Base-by-base conservation (phyloP, 92 coral and sea anemone genomes). In the Porites cylindrica region DNA sequence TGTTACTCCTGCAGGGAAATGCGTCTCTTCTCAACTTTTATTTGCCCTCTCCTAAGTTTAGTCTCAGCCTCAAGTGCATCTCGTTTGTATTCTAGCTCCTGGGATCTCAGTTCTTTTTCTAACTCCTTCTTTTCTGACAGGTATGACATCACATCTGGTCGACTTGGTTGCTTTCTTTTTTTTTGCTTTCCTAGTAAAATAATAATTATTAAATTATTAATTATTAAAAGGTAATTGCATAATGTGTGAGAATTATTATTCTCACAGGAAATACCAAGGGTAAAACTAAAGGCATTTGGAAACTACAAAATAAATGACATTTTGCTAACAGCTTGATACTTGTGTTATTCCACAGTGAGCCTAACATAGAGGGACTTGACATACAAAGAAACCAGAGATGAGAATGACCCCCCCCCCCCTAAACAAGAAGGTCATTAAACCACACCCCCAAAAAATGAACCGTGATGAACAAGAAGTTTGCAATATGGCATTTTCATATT, bases 31-130 rank as follows among this genome's bases (percentile, higher is more conserved):
- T 89, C 95, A 20, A 81, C 83, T 70, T 86, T 90, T 74, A 92
- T 24, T 63, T 84, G 76, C 62, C 89, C 87, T 71, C 73, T 66
- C 85, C 78, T 85, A 78, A 80, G 61, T 68, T 89, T 91, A 52
- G 90, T 84, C 72, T 90, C 92, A 56, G 77, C 86, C 75, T 78
- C 81, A 77, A 90, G 78, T 62, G 85, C 89, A 76, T 90, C 89
- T 32, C 85, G 81, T 79, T 90, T 90, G 69, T 85, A 90, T 68
- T 90, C 86, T 51, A 92, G 92, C 83, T 92, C 95, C 77, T 78
- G 75, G 53, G 80, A 72, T 85, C 79, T 67, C 51, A 82, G 75
- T 71, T 66, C 82, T 16, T 8, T 72, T 53, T 78, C 76, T 69
- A 92, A 43, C 69, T 89, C 94, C 62, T 75, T 91, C 71, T 92